Evolutionary conservation across 1,140 invertebrate genomes (phyloP).

Genomic region (Drosophila tsacasi): DNA sequence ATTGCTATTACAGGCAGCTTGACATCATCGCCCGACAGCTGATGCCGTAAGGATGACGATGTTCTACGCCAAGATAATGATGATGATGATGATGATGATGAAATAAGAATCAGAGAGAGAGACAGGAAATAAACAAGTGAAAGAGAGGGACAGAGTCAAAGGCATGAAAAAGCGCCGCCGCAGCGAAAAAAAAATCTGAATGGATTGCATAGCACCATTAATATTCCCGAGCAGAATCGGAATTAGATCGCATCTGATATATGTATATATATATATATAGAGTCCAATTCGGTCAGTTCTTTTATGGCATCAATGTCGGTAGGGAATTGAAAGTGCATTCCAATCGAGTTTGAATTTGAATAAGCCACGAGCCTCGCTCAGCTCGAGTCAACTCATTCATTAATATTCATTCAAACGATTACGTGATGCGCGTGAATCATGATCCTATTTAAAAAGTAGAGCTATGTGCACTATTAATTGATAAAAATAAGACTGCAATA

Average conservation of each 20-base stretch:
- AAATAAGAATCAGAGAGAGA: slow-evolving; percentile 16
- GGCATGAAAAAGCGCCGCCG: slow-evolving; percentile 48
- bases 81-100: slow-evolving; percentile 22
- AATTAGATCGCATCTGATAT: slow-evolving; percentile 13
- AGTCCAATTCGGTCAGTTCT: slow-evolving; percentile 3
- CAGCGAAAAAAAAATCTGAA: slow-evolving; percentile 53
- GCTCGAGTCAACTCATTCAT: slow-evolving; percentile 1
- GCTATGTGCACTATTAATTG: slow-evolving; percentile 1
- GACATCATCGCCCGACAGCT: slow-evolving; percentile 75
- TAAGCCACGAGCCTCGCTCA: slow-evolving; percentile 19
- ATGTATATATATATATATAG: background rate
- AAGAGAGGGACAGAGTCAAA: background rate
- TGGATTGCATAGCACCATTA: slow-evolving; percentile 62
- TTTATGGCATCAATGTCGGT: slow-evolving; percentile 11
- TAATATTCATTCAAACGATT: slow-evolving; percentile 16
- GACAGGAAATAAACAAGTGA: background rate
- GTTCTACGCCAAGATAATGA: slow-evolving; percentile 8
- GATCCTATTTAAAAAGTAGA: slow-evolving; percentile 8
- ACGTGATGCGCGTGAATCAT: slow-evolving; percentile 25
- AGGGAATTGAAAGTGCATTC: slow-evolving; percentile 43
- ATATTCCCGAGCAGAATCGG: slow-evolving; percentile 34
- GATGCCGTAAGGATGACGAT: slow-evolving; percentile 32
- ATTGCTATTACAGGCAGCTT: too few relatives aligned
- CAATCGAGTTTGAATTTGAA: slow-evolving; percentile 38
- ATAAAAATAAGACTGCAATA: background rate